These are phyloP conservation scores for Leptinotarsa defecta DNA, from an alignment of 1,140 invertebrate genomes.

Conservation along the genomic window DNA sequence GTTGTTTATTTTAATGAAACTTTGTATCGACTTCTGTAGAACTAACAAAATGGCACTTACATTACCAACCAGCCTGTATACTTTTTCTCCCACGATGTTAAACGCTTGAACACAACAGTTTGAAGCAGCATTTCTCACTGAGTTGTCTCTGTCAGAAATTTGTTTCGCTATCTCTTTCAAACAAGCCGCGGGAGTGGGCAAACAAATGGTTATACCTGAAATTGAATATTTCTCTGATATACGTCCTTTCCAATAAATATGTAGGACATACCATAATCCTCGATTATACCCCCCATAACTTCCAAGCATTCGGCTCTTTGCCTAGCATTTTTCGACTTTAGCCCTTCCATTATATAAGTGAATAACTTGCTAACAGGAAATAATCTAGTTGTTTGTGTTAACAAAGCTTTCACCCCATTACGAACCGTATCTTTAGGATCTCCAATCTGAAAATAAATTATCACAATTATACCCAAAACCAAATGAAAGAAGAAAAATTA, in stretches of 20 bases:
- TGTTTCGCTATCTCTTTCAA: constrained; percentile 85
- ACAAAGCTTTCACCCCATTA: constrained; percentile 82
- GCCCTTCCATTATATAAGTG: constrained; percentile 85
- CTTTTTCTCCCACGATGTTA: constrained; percentile 85
- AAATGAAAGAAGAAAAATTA: no score
- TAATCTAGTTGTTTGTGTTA: constrained; percentile 83
- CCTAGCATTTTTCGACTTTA: constrained; percentile 95
- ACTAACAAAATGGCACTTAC: constrained; percentile 57
- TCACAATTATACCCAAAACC: no score
- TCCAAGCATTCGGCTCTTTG: constrained; percentile 95
- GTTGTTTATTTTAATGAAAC: no score
- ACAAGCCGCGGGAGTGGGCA: no score
- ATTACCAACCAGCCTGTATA: constrained; percentile 90
- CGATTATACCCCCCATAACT: constrained; percentile 85
- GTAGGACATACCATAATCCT: constrained; percentile 73
- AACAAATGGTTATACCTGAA: no score
- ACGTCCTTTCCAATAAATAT: no score
- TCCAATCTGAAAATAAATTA: constrained; percentile 70
- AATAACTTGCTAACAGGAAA: constrained; percentile 92
- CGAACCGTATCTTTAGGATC: constrained; percentile 95
- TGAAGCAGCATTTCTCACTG: constrained; percentile 92
- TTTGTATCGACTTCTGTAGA: no score
- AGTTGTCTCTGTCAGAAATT: no score
- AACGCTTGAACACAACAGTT: constrained; percentile 93
- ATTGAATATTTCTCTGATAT: no score